Conservation (phyloP, 2,797 vertebrate genomes). For the Falco columbarius region DNA sequence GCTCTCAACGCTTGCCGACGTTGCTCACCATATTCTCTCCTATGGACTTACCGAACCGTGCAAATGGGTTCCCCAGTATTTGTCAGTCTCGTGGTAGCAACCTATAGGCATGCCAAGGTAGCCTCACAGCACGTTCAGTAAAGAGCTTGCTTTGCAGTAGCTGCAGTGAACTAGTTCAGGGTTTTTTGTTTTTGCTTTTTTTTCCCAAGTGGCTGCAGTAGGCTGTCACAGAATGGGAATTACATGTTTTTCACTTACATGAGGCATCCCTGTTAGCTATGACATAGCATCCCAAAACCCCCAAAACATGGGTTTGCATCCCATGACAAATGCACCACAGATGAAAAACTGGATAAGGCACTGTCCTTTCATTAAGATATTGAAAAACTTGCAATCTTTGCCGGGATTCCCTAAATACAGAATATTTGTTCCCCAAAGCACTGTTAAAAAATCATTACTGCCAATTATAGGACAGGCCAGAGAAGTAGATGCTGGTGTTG, state of each 20-base stretch:
- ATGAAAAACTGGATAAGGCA: neutral
- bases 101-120: neutral
- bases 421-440: neutral
- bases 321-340: neutral
- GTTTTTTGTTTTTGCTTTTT: neutral
- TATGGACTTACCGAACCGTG: neutral
- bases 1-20: constrained; percentile 38
- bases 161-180: neutral
- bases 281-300: neutral
- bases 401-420: neutral
- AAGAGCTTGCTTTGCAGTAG: neutral
- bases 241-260: neutral
- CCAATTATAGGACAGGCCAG: neutral
- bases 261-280: neutral
- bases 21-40: constrained; percentile 54
- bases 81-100: neutral
- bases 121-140: neutral
- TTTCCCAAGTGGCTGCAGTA: neutral
- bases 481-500: neutral
- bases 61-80: constrained; percentile 40
- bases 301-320: neutral
- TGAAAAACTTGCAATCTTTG: neutral
- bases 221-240: neutral
- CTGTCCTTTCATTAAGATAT: neutral
- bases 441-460: neutral